phyloP scores from a whole-genome alignment of 1,140 invertebrate species.

The Drosophila arawakana region DNA sequence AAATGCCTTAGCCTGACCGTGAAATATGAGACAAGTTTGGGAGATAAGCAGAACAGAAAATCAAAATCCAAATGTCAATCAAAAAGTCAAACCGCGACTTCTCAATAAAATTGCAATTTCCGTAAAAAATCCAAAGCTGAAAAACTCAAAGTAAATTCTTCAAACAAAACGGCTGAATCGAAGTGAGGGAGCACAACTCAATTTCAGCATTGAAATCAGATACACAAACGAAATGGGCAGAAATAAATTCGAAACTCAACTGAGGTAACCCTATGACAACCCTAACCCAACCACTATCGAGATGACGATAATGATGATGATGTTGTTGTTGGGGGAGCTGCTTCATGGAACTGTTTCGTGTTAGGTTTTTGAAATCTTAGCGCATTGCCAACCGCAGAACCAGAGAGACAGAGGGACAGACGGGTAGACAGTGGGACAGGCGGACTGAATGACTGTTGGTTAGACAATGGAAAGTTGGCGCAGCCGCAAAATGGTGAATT shows the following conservation, averaged over 20 bases:
- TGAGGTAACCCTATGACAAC: slow-evolving; percentile 44
- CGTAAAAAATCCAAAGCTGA: slow-evolving; percentile 30
- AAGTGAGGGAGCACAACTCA: slow-evolving; percentile 59
- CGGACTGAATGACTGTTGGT: slow-evolving; percentile 42
- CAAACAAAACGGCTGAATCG: slow-evolving; percentile 46
- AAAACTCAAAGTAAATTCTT: slow-evolving; percentile 30
- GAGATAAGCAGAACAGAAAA: slow-evolving; percentile 44
- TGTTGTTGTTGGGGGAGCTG: neutral
- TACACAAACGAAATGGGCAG: slow-evolving; percentile 31
- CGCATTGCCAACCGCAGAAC: slow-evolving; percentile 32
- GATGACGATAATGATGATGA: slow-evolving; percentile 1
- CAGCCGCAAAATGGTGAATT: slow-evolving; percentile 39
- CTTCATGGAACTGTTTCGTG: slow-evolving; percentile 28
- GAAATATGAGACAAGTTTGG: slow-evolving; percentile 66
- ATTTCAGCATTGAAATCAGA: slow-evolving; percentile 77
- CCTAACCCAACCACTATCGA: slow-evolving; percentile 1
- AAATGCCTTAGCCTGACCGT: slow-evolving; percentile 28
- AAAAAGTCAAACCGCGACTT: slow-evolving; percentile 71
- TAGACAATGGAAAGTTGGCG: slow-evolving; percentile 70
- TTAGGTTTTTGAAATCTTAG: slow-evolving; percentile 35
- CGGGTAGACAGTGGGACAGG: neutral
- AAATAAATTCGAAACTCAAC: slow-evolving; percentile 23
- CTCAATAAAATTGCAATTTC: slow-evolving; percentile 73
- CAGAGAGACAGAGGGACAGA: neutral
- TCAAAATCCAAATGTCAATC: slow-evolving; percentile 73